Conservation (phyloP, 2,888 invertebrate genomes). For the Sminthurinus aureus region DNA sequence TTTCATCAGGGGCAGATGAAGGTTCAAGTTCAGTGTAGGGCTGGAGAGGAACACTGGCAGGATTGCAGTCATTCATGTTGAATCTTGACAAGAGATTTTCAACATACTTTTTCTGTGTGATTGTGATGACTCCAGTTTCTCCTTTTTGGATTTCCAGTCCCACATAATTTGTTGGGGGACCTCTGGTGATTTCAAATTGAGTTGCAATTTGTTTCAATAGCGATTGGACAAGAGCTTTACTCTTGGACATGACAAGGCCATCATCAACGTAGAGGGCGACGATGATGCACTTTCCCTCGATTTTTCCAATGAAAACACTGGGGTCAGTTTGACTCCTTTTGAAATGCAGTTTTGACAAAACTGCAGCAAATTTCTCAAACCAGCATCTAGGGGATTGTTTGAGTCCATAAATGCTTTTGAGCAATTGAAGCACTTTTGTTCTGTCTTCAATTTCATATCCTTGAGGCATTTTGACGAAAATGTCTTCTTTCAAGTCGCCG, state of each 20-base stretch:
- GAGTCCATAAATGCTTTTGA: conserved; percentile 18
- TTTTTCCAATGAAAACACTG: conserved; percentile 28
- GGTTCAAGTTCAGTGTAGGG: conserved; percentile 31
- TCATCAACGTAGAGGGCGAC: conserved; percentile 44
- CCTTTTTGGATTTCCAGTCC: conserved; percentile 32
- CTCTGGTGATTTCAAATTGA: conserved; percentile 27
- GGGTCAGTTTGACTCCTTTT: conserved; percentile 32
- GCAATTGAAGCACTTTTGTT: not conserved
- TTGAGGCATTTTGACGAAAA: conserved; percentile 26
- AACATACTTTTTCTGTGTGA: conserved; percentile 28
- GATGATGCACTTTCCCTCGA: not conserved
- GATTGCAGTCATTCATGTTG: conserved; percentile 38
- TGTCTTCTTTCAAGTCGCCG: conserved; percentile 17
- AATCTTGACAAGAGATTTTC: conserved; percentile 21
- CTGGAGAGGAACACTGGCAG: conserved; percentile 28
- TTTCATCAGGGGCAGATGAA: not conserved
- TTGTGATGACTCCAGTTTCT: not conserved
- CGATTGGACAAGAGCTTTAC: not conserved
- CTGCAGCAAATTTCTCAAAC: conserved; percentile 44
- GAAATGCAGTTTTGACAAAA: conserved; percentile 23
- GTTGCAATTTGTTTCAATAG: not conserved
- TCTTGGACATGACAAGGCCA: conserved; percentile 30
- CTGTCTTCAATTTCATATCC: not conserved
- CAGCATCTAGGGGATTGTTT: conserved; percentile 48
- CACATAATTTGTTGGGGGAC: conserved; percentile 29